Base-by-base conservation (phyloP, 1,140 invertebrate species). In the Homalodisca vitripennis region DNA sequence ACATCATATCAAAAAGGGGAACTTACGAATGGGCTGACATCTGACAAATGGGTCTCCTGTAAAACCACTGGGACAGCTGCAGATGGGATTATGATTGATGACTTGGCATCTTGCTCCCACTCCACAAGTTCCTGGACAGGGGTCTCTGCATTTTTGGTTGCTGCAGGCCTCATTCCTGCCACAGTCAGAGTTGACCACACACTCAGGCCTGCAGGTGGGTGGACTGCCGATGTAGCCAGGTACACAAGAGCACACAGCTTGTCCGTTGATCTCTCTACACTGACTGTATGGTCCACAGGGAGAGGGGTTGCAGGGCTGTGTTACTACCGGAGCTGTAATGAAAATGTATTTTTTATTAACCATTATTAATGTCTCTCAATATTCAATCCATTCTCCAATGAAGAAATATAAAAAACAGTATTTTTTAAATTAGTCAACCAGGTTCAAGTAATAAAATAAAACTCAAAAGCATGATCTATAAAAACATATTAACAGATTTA, bases 161-260 rank as follows among this genome's bases (percentile, higher is more conserved):
- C 88, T 85, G 76, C 90, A 92, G 3, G 88, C 88, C 74, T 82
- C 79, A 68, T 84, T 84, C 69, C 84, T 84, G 30, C 84, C 77
- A 78, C 90, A 92, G 74, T 91, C 89, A 0, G 88, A 82, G 77
- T 90, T 89, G n/a, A 89, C 84, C 2, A 84, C 82, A 80, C 90
- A 92, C 78, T 92, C 90, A 34, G 89, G 88, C 74, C 86, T 82
- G 73, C 89, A 91, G 73, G 87, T 88, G 30, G 89, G 89, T 70
- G 89, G 88, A 70, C 80, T 85, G 64, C 90, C 90, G 20, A 87
- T 80, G 73, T 88, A 91, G 41, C 80, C 86, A 17, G 63, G 82
- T 71, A 85, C 79, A 75, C 90, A 92, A 24, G 86, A 85, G 73
- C 90, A 92, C 0, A 87, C 86, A 0, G 88, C 84, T 64, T 84